These are phyloP conservation scores for Zoroaster sp. DNA, from an alignment of 53 echinoderm and acorn worm genomes.

Conservation along the genomic window DNA sequence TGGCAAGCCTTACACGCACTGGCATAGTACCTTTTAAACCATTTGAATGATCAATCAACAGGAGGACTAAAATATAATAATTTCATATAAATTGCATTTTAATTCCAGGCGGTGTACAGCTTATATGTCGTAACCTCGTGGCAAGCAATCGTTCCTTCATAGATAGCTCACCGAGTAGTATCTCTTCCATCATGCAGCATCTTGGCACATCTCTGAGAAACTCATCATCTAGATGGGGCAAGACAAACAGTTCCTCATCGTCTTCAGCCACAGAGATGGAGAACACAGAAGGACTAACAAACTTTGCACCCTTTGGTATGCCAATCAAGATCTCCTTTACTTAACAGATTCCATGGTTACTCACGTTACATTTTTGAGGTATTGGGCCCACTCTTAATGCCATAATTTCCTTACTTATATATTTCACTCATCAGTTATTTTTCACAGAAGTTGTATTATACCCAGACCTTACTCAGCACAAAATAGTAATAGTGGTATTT, in stretches of 20 bases:
- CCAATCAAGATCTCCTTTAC: background rate
- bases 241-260: conserved; percentile 39
- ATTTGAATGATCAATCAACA: no score
- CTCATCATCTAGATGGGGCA: conserved; percentile 3
- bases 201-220: conserved; percentile 41
- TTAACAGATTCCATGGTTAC: no score
- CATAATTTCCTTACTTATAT: no score
- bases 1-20: no score
- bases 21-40: no score
- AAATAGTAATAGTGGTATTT: no score
- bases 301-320: conserved; percentile 98
- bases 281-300: conserved; percentile 81
- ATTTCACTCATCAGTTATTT: no score
- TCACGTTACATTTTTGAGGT: no score
- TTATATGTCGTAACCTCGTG: conserved; percentile 91
- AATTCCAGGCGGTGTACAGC: conserved; percentile 81
- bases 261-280: conserved; percentile 73
- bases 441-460: no score
- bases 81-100: background rate
- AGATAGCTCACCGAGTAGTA: conserved; percentile 84
- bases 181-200: conserved; percentile 90
- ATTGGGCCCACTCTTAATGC: no score
- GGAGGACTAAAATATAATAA: no score
- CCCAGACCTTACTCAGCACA: no score
- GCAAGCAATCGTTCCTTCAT: conserved; percentile 83